phyloP scores from a whole-genome alignment of 2,113 vertebrate species.

The Cebus imitator region DNA sequence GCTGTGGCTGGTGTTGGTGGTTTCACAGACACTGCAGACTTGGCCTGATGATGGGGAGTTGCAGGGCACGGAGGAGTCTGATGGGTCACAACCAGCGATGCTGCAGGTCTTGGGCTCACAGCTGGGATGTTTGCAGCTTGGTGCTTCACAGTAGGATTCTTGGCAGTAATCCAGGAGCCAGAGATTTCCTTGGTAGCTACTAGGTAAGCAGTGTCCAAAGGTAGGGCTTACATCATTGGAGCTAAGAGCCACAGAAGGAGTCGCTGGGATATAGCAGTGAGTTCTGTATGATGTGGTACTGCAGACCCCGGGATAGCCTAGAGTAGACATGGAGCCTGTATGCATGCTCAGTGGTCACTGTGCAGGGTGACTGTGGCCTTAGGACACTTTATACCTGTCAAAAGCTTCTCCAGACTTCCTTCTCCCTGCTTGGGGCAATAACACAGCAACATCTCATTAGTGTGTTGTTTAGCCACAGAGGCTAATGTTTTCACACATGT shows the following conservation, averaged over 20 bases:
- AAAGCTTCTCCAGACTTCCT: conserved; percentile 4
- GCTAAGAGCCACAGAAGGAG: background rate
- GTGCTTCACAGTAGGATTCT: background rate
- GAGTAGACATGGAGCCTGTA: background rate
- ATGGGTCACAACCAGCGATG: background rate
- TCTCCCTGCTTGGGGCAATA: background rate
- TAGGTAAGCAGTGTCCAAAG: conserved; percentile 52
- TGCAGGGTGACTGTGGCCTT: background rate
- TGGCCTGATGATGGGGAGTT: background rate
- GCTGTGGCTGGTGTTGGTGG: background rate
- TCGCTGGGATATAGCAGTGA: conserved; percentile 37
- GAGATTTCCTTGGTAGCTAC: conserved; percentile 61
- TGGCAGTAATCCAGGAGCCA: conserved; percentile 63
- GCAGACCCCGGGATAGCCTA: background rate
- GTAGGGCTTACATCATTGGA: background rate
- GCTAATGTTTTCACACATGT: background rate
- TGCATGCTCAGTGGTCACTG: background rate
- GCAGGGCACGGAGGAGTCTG: background rate
- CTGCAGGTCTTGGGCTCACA: conserved; percentile 1
- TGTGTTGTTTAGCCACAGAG: background rate
- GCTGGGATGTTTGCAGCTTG: background rate
- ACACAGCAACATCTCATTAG: conserved; percentile 15
- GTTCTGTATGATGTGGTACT: background rate
- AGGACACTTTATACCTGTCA: conserved; percentile 48
- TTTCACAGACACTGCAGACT: background rate